Evolutionary conservation across 2,888 invertebrate genomes (phyloP), one percentile per base, ranked within the genome.

Genomic region (Drosophila paramelanica): DNA sequence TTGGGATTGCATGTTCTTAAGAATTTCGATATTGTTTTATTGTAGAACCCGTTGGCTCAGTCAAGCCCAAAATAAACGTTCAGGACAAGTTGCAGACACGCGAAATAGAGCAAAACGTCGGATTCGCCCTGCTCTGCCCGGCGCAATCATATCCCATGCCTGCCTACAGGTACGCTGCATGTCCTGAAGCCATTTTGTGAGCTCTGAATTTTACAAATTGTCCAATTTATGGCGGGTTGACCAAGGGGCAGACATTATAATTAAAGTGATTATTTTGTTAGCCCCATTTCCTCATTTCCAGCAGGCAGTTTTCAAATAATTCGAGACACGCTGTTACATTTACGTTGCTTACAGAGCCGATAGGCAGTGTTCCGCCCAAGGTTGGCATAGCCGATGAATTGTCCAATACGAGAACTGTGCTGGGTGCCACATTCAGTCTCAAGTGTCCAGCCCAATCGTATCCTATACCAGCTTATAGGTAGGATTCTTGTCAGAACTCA

Each of bases 81-180:
- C 92, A 94, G 93, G 95, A 96, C 93, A 91, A 94, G 92, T 88
- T 93, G 93, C 93, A 94, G 93, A 92, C 93, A 94, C 91, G 94
- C 93, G 91, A 91, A 74, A 89, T 91, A 79, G 90, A 92, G 74
- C 86, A 93, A 83, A 92, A 92, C 73, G 91, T 91, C 81, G 94
- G 94, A 90, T 93, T 95, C 83, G 95, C 95, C 47, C 91, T 96
- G 73, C 93, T 95, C 81, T 96, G 96, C 92, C 96, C 96, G 64
- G 96, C 96, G 20, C 96, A 96, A 92, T 95, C 95, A 27, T 96
- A 94, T 93, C 96, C 96, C 69, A 94, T 95, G 90, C 96, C 96
- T 88, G 92, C 94, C 77, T 94, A 95, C 94, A 95, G 95, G 95
- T 96, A 85, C 13, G 20, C 38, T 71, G 77, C 72, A 74, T 77